Conservation (phyloP, 1,140 invertebrate species). For the Cydia splendana region DNA sequence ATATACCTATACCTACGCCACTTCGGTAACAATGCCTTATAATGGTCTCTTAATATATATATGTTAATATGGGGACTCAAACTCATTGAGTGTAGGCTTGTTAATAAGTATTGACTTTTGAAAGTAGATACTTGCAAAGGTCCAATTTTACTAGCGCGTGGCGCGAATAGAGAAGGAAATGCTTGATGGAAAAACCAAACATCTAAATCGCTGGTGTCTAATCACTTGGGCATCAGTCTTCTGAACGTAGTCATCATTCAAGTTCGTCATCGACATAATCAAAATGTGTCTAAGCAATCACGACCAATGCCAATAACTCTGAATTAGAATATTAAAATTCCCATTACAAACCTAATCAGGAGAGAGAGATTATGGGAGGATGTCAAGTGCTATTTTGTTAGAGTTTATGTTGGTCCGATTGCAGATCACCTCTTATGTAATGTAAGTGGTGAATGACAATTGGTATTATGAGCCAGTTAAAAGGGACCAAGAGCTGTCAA, state of each 20-base stretch:
- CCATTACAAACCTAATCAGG: conserved; percentile 20
- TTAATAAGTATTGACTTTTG: too few relatives aligned
- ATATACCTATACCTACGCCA: too few relatives aligned
- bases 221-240: conserved; percentile 23
- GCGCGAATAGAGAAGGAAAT: too few relatives aligned
- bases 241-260: conserved; percentile 44
- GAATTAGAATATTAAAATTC: not conserved
- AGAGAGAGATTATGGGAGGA: not conserved
- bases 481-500: conserved; percentile 30
- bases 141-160: too few relatives aligned
- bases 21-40: too few relatives aligned
- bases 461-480: conserved; percentile 30
- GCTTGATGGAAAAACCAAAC: not conserved
- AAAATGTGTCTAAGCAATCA: conserved; percentile 40
- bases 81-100: too few relatives aligned
- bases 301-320: not conserved
- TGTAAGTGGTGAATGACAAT: not conserved
- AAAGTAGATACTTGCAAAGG: too few relatives aligned
- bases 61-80: too few relatives aligned
- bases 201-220: not conserved
- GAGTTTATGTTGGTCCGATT: not conserved
- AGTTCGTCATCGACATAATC: conserved; percentile 44
- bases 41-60: too few relatives aligned
- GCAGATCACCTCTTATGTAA: not conserved
- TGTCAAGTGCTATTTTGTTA: not conserved